Base-by-base conservation (phyloP, 2,888 invertebrate genomes). In the Acanthacorydalis orientalis region DNA sequence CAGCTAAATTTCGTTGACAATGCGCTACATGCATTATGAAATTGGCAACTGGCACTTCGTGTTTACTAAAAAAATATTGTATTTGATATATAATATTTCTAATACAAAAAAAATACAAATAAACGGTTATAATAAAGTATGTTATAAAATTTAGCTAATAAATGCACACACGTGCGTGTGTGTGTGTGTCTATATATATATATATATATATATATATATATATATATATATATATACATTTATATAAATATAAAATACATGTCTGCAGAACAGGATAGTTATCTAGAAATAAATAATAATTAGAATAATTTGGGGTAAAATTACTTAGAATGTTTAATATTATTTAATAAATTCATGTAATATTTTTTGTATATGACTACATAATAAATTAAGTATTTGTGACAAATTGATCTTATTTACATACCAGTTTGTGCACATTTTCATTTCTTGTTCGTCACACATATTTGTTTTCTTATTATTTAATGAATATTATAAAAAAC, bases 11-110 rank as follows among this genome's bases (percentile, higher is more conserved):
- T 37, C 81, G 67, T 0, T 73, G 71, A 58, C 83, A 83, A 64
- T 83, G 80, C 51, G 78, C 73, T 15, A 72, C 72, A 64, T 83
- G 83, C 64, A 78, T 79, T 2, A 76, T 73, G 68, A 76, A 81
- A 64, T 83, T 83, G 46, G 64, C 67, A 7, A 71, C 66, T 0
- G 80, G 78, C 46, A 83, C 78, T 56, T 81, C 78, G 41, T 75
- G 72, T 60, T 82, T 80, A 63, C 82, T 82, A 68, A 11, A 65
- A 64, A 49, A 50, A 51, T 49, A 50, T n/a, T n/a, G 48, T 48
- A 35, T 47, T 49, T 31, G 47, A 40, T 6, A 44, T 40, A 33
- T 10, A 10, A 32, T 41, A 47, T 34, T 37, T 48, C 50, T 51
- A 47, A 43, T 49, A 47, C 44, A 9, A 32, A 15, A 12, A 31